phyloP scores from a whole-genome alignment of 2,113 vertebrate species.

The Bos javanicus region DNA sequence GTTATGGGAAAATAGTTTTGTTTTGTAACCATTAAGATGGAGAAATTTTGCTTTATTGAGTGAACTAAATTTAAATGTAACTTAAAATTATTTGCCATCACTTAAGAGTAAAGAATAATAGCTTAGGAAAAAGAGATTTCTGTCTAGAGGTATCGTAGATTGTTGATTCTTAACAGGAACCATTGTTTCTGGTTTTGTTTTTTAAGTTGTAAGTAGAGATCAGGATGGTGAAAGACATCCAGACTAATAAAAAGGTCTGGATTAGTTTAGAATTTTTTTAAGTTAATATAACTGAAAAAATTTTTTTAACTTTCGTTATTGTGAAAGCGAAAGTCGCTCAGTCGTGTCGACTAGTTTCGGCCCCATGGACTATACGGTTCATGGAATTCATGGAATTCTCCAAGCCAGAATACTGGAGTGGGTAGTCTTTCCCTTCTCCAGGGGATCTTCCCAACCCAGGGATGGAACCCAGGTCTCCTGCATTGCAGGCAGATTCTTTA shows the following conservation, averaged over 20 bases:
- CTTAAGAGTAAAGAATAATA: constrained; percentile 12
- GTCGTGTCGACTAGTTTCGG: not conserved
- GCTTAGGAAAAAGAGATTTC: not conserved
- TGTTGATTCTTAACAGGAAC: not conserved
- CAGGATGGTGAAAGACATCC: not conserved
- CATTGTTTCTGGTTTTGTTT: not conserved
- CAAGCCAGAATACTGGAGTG: not conserved
- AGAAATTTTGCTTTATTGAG: constrained; percentile 19
- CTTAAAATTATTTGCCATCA: not conserved
- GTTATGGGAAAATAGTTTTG: not conserved
- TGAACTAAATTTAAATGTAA: constrained; percentile 15
- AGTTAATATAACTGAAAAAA: not conserved
- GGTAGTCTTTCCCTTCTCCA: not conserved
- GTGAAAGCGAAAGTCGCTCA: not conserved
- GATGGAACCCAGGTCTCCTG: not conserved
- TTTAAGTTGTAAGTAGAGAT: not conserved
- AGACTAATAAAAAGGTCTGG: not conserved
- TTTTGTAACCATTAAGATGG: not conserved
- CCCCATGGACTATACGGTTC: not conserved
- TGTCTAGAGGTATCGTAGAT: not conserved
- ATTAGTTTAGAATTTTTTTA: not conserved
- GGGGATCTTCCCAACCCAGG: not conserved
- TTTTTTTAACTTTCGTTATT: not conserved
- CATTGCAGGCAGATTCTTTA: not conserved
- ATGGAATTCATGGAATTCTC: not conserved